These are phyloP conservation scores for Pyralis farinalis DNA, from an alignment of 2,888 invertebrate species.

Conservation along the genomic window DNA sequence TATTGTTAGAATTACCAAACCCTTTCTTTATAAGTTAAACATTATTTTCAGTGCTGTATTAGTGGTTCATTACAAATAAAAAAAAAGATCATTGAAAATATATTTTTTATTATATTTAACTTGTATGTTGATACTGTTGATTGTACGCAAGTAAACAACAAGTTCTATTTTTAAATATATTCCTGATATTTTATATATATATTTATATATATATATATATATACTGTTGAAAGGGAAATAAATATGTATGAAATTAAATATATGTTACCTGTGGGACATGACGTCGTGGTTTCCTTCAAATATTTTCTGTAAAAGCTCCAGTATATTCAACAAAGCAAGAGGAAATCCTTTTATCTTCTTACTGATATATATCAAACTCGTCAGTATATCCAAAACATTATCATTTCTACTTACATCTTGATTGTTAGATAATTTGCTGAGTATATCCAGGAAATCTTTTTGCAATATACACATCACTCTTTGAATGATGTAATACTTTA, in stretches of 20 bases:
- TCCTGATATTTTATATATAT: no score
- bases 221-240: no score
- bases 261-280: constrained; percentile 37
- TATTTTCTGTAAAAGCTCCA: constrained; percentile 42
- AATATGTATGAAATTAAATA: no score
- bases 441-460: constrained; percentile 26
- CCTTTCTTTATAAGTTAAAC: constrained; percentile 31
- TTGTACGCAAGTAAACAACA: no score
- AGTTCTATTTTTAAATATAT: no score
- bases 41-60: no score
- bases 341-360: constrained; percentile 45
- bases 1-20: not conserved
- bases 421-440: constrained; percentile 1
- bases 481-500: constrained; percentile 75
- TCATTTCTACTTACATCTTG: not conserved
- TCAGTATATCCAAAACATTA: constrained; percentile 27
- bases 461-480: constrained; percentile 51
- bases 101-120: no score
- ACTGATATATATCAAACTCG: constrained; percentile 31
- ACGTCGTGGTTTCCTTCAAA: constrained; percentile 25
- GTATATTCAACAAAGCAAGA: constrained; percentile 43
- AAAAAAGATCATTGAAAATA: no score
- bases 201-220: no score
- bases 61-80: no score
- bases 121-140: no score